Evolutionary conservation across 1,140 invertebrate genomes (phyloP), one percentile per base, ranked within the genome.

Genomic region (Panagrolaimus sp.): DNA sequence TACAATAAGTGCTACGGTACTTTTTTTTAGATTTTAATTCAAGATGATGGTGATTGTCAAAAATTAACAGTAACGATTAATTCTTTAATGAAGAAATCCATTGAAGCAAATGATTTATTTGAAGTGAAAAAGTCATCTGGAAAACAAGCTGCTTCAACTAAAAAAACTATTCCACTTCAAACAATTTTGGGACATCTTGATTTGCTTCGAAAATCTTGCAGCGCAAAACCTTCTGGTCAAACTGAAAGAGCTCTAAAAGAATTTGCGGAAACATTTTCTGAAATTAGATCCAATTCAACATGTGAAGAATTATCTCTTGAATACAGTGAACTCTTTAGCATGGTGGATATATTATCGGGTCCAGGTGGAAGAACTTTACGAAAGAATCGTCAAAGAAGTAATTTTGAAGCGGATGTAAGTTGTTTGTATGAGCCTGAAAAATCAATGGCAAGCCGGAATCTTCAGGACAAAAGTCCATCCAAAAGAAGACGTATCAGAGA

Each of bases 231-330:
- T 5, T n/a, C 52, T 24, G 52, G 52, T 4, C 52, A 58, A 5
- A 58, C 52, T n/a, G 52, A 58, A 58, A 58, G 28, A 28, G 21
- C 28, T 21, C 17, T 58, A 10, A 58, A 58, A 28, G 52, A 58
- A 58, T 58, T 58, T 14, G 28, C 52, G 10, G 52, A 58, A 8
- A 2, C 17, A 1, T 58, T 58, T 14, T 5, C 52, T 14, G 52
- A 58, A 7, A 58, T 58, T 21, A 58, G 17, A 58, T 26, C 52
- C 12, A 58, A 21, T 12, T 28, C 52, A 10, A 10, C 21, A 28
- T 21, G 21, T 0, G 17, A 10, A 12, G 52, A 58, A n/a, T 26
- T 28, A 12, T 58, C 21, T 21, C 52, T 12, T 0, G 52, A 58
- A 17, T 58, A n/a, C 5, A 12, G 14, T 28, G 52, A 58, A 58